Conservation (phyloP, 2,797 vertebrate genomes). For the Enteromius paludinosus region DNA sequence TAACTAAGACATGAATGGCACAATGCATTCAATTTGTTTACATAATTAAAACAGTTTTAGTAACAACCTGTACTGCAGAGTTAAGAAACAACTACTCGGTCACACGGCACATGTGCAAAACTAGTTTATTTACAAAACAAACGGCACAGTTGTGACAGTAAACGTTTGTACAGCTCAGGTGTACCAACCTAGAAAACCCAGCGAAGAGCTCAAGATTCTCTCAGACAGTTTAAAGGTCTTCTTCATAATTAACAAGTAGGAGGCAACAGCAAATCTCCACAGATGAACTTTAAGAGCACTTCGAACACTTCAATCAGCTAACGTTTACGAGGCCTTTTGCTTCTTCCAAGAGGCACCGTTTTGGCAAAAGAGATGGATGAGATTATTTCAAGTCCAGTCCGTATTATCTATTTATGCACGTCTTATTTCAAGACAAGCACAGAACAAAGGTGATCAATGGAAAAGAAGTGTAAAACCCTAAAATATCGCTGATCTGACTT, state of each 20-base stretch:
- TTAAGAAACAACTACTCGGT: background rate
- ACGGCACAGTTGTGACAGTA: slow-evolving; percentile 93
- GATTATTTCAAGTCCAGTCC: slow-evolving; percentile 14
- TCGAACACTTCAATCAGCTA: slow-evolving; percentile 10
- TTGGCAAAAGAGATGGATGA: slow-evolving; percentile 25
- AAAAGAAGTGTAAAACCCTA: slow-evolving; percentile 80
- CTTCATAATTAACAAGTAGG: slow-evolving; percentile 72
- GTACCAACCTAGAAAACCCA: slow-evolving; percentile 78
- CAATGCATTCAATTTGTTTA: background rate
- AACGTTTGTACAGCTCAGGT: slow-evolving; percentile 87
- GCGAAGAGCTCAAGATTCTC: slow-evolving; percentile 67
- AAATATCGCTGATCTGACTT: slow-evolving; percentile 71
- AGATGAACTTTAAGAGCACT: slow-evolving; percentile 77
- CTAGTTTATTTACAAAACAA: slow-evolving; percentile 99
- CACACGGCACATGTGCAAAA: slow-evolving; percentile 89
- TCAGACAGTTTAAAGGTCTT: slow-evolving; percentile 90
- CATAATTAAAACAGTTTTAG: background rate
- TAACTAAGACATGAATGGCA: background rate
- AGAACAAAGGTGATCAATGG: slow-evolving; percentile 43
- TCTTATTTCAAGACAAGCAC: slow-evolving; percentile 12
- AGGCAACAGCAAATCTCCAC: slow-evolving; percentile 81
- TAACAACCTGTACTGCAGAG: background rate
- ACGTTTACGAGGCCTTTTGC: slow-evolving; percentile 2
- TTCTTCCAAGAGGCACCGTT: slow-evolving; percentile 21
- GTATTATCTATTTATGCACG: background rate